Evolutionary conservation across 2,113 vertebrate genomes (phyloP), one percentile per base, ranked within the genome.

Genomic region (Tor tambroides): DNA sequence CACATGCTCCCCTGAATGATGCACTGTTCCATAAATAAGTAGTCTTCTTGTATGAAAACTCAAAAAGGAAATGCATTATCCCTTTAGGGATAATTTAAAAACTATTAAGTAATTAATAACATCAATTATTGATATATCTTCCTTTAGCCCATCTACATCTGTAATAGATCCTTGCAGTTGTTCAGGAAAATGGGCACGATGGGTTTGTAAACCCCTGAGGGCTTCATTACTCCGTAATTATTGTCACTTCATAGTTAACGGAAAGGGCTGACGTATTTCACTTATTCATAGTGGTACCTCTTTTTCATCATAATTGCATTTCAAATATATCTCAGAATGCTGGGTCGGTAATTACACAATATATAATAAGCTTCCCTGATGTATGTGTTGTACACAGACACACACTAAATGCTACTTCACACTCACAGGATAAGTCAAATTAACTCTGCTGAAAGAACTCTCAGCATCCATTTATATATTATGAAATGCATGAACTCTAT

Each of bases 181-280:
- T 46, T 81, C 41, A 32, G 26, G n/a, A 46, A 46, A 83, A 49
- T 30, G 1, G 61, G 26, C 30, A 30, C 41, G 17, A 32, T 32
- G 80, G 41, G 54, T 61, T 80, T 80, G 56, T 63, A 80, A 80
- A 69, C 61, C 61, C 80, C 17, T 7, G 80, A 67, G 61, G 63
- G n/a, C 41, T 82, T 69, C 26, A 83, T 83, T 83, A 83, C 17
- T 49, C 23, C 5, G 2, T 69, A 83, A 83, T 83, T 83, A 83
- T 49, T 51, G 41, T 69, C 26, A 49, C 5, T 49, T 49, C 67
- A 4, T 12, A 51, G 80, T 67, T 41, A 49, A 69, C 69, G 17
- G 17, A 69, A 65, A 46, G n/a, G 63, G n/a, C 80, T 69, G 77
- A 61, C n/a, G 1, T 69, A 30, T 83, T 67, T 69, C 26, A 12